Percentiles rank a stretch among this genome's conserved stretches.
These are phyloP conservation scores for Sinelater perroti DNA, from an alignment of 2,888 invertebrate genomes.

Conservation along the genomic window DNA sequence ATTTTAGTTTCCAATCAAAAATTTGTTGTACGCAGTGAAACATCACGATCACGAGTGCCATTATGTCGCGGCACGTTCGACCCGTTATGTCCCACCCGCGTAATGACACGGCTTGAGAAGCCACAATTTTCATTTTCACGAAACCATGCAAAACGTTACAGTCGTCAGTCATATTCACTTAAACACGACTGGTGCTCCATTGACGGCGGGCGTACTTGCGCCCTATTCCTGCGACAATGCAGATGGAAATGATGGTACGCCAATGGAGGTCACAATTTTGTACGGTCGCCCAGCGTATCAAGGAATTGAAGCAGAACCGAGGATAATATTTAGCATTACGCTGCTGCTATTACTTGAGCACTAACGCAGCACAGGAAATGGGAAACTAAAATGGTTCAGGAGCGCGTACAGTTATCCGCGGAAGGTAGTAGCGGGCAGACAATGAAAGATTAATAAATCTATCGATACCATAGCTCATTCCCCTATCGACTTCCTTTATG, in stretches of 20 bases:
- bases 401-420: slow-evolving; percentile 25
- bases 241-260: slow-evolving; percentile 21
- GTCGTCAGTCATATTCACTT: slow-evolving; percentile 36
- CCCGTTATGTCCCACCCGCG: slow-evolving; percentile 33
- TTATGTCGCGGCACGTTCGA: slow-evolving; percentile 22
- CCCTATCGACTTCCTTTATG: slow-evolving; percentile 20
- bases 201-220: slow-evolving; percentile 27
- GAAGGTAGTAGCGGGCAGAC: slow-evolving; percentile 40
- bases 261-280: slow-evolving; percentile 19
- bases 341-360: slow-evolving; percentile 50
- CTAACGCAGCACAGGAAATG: slow-evolving; percentile 44
- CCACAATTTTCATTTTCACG: slow-evolving; percentile 45
- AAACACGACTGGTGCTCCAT: slow-evolving; percentile 32
- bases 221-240: slow-evolving; percentile 30
- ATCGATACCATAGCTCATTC: slow-evolving; percentile 33
- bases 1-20: neutral
- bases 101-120: slow-evolving; percentile 33
- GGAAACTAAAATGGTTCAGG: slow-evolving; percentile 39
- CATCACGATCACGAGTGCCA: slow-evolving; percentile 18
- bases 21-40: slow-evolving; percentile 5
- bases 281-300: slow-evolving; percentile 38
- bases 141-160: slow-evolving; percentile 45
- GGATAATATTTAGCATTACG: slow-evolving; percentile 58
- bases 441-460: slow-evolving; percentile 26
- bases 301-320: slow-evolving; percentile 57